These are phyloP conservation scores for Pristis pectinata DNA, from an alignment of 2,797 vertebrate species.

Conservation along the genomic window DNA sequence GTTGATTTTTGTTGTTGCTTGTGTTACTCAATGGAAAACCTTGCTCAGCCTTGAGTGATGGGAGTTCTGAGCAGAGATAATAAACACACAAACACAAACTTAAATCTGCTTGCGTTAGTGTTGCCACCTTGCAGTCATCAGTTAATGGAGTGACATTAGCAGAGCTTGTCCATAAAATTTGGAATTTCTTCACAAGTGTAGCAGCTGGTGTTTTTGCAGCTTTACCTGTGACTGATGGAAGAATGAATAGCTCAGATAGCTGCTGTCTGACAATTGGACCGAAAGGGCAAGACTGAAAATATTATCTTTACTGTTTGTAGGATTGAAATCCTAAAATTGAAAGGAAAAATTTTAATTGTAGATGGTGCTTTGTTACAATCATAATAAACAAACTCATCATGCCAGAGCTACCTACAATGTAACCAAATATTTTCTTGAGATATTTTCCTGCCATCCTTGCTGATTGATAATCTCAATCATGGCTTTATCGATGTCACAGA, in stretches of 20 bases:
- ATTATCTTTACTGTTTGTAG: background rate
- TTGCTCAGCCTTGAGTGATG: background rate
- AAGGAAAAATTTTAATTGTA: background rate
- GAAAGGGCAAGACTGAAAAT: background rate
- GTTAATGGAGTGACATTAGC: background rate
- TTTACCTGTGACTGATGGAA: background rate
- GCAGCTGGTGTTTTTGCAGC: background rate
- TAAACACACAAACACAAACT: background rate
- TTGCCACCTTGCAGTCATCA: background rate
- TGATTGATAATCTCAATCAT: slow-evolving; percentile 26
- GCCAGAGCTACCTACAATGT: background rate
- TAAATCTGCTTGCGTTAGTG: background rate
- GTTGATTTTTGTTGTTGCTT: no score
- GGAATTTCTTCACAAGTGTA: background rate
- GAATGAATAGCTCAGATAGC: background rate
- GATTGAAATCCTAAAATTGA: background rate
- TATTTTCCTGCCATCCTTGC: background rate
- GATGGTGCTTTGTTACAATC: background rate
- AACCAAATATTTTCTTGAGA: background rate
- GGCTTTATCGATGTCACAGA: background rate
- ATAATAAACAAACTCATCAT: background rate
- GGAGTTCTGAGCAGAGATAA: background rate
- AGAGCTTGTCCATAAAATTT: background rate
- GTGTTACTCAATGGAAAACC: background rate
- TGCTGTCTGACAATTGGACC: background rate